A percentile compares a stretch with the other conserved stretches of the same genome.
phyloP scores from a whole-genome alignment of 2,797 vertebrate genomes.

The Sebastes minor region DNA sequence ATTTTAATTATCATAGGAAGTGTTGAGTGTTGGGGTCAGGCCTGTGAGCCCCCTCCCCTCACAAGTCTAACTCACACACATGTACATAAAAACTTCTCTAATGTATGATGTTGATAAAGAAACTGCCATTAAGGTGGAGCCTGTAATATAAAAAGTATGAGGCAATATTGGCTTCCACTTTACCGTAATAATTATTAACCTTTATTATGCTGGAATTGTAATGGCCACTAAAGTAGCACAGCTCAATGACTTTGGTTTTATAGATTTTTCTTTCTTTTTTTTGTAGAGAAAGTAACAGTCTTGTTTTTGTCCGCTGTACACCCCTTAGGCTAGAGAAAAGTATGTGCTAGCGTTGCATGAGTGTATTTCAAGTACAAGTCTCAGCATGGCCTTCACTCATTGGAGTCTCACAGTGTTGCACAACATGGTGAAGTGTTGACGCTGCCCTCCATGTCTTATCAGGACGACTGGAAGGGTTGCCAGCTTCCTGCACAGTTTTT shows the following conservation, averaged over 20 bases:
- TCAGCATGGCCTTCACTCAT: slow-evolving; percentile 79
- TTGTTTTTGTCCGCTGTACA: slow-evolving; percentile 58
- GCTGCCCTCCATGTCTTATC: slow-evolving; percentile 31
- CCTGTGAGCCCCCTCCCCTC: slow-evolving; percentile 56
- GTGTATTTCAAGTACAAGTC: slow-evolving; percentile 81
- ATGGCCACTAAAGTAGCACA: neutral
- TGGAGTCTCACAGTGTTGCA: slow-evolving; percentile 70
- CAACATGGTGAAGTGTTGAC: slow-evolving; percentile 52
- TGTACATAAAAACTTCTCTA: neutral
- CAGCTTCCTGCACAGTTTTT: neutral
- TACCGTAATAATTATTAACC: neutral
- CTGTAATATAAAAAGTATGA: neutral
- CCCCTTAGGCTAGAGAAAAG: slow-evolving; percentile 74
- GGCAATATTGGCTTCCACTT: neutral
- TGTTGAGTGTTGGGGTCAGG: slow-evolving; percentile 32
- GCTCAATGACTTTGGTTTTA: neutral
- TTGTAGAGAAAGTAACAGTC: slow-evolving; percentile 25
- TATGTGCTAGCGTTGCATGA: slow-evolving; percentile 78
- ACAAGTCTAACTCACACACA: neutral
- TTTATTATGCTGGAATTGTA: neutral
- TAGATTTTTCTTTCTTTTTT: neutral
- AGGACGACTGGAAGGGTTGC: neutral
- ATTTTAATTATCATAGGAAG: neutral
- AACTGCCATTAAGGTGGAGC: neutral
- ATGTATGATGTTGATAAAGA: neutral